Base-by-base conservation (phyloP, 2,797 vertebrate genomes). In the Adrianichthys oophorus region DNA sequence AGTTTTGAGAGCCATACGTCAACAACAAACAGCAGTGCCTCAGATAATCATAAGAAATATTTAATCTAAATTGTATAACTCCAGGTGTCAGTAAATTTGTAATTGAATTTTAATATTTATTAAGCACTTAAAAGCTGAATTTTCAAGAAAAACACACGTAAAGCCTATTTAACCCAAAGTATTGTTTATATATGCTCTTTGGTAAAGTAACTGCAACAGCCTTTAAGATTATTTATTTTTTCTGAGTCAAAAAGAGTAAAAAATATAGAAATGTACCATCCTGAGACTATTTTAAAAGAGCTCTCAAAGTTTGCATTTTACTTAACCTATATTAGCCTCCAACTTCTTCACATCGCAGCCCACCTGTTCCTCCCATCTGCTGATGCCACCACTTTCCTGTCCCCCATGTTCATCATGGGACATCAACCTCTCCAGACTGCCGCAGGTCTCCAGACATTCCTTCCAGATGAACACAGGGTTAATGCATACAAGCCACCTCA, bases 401-500 rank as follows among this genome's bases (percentile, higher is more conserved):
- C 56, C 55, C 56, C 56, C 67, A 52, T 59, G 47, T 58, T 62
- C 65, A 63, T 70, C 70, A 50, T 49, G 68, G 72, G 59, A 52
- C 32, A 67, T 70, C 65, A 57, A 65, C 65, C 69, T 80, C 78
- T 65, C 84, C 84, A 76, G 76, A 91, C 90, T 89, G 88, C 87
- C 86, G 89, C 80, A 86, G 74, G 69, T 84, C 81, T 85, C 80
- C 72, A 74, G 87, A 85, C 88, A 89, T 89, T 91, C 86, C 87
- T 85, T 83, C 74, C 77, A 76, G 80, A 85, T 49, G 76, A 90
- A 87, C 85, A 87, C 84, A 86, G 86, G 87, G 87, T 90, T 81
- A 72, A 68, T 66, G 75, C 78, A 74, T 52, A 76, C 12, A 62
- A 67, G n/a, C 41, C 73, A 80, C 76, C 37, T 43, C 58, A 26